Percentiles rank a stretch among this genome's conserved stretches.
Evolutionary conservation across 1,140 invertebrate species (phyloP).

Genomic region (Nasonia vitripennis): DNA sequence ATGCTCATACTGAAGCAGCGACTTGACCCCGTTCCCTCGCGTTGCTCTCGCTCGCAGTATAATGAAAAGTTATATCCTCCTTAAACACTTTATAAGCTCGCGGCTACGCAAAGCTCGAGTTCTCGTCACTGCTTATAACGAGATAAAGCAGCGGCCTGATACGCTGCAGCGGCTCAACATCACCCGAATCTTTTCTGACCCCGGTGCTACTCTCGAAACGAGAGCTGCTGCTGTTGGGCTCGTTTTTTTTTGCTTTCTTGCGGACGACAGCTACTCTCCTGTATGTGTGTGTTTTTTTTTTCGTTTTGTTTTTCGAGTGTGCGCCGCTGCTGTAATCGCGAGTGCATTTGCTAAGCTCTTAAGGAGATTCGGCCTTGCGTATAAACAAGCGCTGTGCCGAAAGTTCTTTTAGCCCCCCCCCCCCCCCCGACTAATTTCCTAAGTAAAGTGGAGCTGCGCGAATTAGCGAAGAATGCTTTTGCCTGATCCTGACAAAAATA

Average conservation of each 20-base stretch:
- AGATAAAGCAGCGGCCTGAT: not conserved
- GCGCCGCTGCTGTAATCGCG: not conserved
- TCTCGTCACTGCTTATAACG: constrained; percentile 29
- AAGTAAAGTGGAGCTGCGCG: not conserved
- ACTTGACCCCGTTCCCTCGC: constrained; percentile 15
- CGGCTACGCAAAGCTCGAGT: not conserved
- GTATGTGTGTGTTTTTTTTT: not conserved
- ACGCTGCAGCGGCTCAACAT: too few species aligned
- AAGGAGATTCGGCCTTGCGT: not conserved
- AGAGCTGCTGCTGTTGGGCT: not conserved
- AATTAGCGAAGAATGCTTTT: not conserved
- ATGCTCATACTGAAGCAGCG: not conserved
- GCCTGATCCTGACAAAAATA: too few species aligned
- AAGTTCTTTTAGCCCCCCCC: not conserved
- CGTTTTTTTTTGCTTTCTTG: not conserved
- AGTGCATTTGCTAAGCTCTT: constrained; percentile 34
- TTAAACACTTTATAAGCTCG: constrained; percentile 32
- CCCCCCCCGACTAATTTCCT: not conserved
- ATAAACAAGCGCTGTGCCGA: not conserved
- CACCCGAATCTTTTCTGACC: constrained; percentile 1
- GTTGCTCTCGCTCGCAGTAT: not conserved
- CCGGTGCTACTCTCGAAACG: not conserved
- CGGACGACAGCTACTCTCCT: not conserved
- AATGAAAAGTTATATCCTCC: constrained; percentile 46
- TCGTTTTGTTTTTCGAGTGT: not conserved